Evolutionary conservation across 2,888 invertebrate genomes (phyloP).

Genomic region (Sipha maydis): DNA sequence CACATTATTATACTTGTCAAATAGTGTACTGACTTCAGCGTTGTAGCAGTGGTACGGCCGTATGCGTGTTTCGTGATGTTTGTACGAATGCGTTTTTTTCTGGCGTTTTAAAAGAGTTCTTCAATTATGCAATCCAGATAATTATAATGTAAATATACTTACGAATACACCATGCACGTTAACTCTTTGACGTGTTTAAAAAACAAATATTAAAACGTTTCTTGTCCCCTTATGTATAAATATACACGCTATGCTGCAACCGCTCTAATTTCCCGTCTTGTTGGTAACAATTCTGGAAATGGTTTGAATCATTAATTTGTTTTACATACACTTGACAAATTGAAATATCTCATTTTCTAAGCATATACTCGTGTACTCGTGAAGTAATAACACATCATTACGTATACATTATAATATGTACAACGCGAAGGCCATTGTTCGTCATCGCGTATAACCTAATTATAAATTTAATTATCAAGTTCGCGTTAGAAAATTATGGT

Average conservation of each 20-base stretch:
- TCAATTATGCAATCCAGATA: neutral
- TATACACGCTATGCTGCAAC: neutral
- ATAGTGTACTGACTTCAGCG: neutral
- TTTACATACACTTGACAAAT: neutral
- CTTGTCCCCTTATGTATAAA: neutral
- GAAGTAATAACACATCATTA: neutral
- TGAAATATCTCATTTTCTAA: neutral
- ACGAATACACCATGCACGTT: neutral
- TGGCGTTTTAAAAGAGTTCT: neutral
- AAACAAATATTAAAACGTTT: neutral
- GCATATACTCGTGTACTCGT: neutral
- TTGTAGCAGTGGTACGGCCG: too few species aligned
- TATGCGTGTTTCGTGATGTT: slow-evolving; percentile 2
- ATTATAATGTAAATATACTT: neutral
- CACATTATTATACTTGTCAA: neutral
- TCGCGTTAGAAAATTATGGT: neutral
- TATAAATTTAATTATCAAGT: neutral
- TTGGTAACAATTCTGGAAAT: neutral
- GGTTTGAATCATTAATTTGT: neutral
- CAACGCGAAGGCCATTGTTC: neutral
- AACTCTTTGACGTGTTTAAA: too few species aligned
- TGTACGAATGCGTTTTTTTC: neutral
- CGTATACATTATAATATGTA: neutral
- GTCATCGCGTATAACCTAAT: neutral
- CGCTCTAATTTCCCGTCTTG: neutral